Evolutionary conservation across 2,888 invertebrate species (phyloP), one percentile per base, ranked within the genome.

Genomic region (Hetaerina titia): DNA sequence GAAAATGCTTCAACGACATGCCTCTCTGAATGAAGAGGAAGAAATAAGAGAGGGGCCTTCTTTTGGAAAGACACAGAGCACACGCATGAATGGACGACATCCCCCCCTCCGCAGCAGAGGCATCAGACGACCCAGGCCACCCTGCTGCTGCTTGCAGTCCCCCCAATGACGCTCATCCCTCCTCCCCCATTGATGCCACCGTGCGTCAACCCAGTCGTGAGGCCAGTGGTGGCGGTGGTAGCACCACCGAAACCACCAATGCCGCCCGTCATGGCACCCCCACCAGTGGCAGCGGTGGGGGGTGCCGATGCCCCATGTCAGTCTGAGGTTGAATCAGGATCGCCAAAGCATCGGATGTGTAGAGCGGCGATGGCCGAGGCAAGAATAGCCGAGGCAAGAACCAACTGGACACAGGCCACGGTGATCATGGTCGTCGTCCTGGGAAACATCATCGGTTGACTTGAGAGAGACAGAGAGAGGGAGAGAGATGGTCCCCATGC

Each of bases 81-180:
- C 45, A 45, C 45, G 45, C 45, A 45, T 45, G 25, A 87, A 22
- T 56, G 89, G 89, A 57, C 57, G 89, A 57, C 57, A 17, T 4
- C 25, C 22, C n/a, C 2, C 58, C 19, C 2, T 7, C 13, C n/a
- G 60, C n/a, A 17, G 57, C 13, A 22, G 87, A n/a, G 11, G 25
- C n/a, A 92, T 97, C 97, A 97, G 96, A 97, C 97, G 95, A 97
- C 97, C 97, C 97, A 98, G 58, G 97, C 97, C 13, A 97, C 97
- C 63, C 97, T 96, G 17, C 97, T 97, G 60, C 97, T 97, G 95
- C 97, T 97, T 96, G 95, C 97, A 5, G 96, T 95, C 95, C 96
- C 96, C n/a, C 95, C 95, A 96, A 95, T 97, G 96, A 95, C 97
- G 96, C 96, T 96, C 6, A 96, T 95, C 95, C 96, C 96, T 25